Percentiles rank a stretch among this genome's conserved stretches.
Conservation (phyloP, 2,888 invertebrate genomes). For the Drosophila quinaria region DNA sequence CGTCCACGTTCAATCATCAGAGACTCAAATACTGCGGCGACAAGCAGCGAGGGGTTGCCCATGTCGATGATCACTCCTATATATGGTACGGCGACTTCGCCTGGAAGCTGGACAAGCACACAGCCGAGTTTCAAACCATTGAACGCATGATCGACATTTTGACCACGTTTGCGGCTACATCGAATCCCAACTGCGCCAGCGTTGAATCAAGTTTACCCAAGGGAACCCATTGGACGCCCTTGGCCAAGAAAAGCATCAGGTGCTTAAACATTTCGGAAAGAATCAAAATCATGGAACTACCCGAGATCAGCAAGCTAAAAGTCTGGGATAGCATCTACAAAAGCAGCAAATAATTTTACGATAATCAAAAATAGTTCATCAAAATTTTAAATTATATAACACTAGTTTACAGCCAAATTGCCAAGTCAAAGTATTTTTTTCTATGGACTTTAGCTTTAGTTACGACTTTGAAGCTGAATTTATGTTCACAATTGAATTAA, state of each 20-base stretch:
- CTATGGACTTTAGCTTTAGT: too few relatives aligned
- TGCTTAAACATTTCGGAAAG: slow-evolving; percentile 80
- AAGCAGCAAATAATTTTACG: background rate
- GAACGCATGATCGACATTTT: slow-evolving; percentile 83
- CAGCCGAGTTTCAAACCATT: slow-evolving; percentile 82
- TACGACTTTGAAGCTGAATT: too few relatives aligned
- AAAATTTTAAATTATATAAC: slow-evolving; percentile 29
- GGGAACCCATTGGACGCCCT: slow-evolving; percentile 55
- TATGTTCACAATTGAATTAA: too few relatives aligned
- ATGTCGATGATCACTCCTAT: slow-evolving; percentile 84
- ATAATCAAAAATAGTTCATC: background rate
- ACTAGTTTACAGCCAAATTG: too few relatives aligned
- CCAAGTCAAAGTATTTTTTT: too few relatives aligned
- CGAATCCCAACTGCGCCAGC: slow-evolving; percentile 80
- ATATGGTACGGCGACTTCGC: slow-evolving; percentile 82
- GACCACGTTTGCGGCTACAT: slow-evolving; percentile 79
- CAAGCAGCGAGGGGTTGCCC: slow-evolving; percentile 80
- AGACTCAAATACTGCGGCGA: slow-evolving; percentile 80
- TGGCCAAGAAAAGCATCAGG: slow-evolving; percentile 58
- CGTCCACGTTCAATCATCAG: slow-evolving; percentile 83
- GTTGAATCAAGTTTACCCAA: slow-evolving; percentile 22
- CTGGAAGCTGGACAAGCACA: slow-evolving; percentile 72
- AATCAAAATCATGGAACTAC: slow-evolving; percentile 75
- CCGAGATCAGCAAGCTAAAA: slow-evolving; percentile 77
- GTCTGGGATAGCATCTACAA: slow-evolving; percentile 80